Base-by-base conservation (phyloP, 2,888 invertebrate species). In the Trachelus tabidus region DNA sequence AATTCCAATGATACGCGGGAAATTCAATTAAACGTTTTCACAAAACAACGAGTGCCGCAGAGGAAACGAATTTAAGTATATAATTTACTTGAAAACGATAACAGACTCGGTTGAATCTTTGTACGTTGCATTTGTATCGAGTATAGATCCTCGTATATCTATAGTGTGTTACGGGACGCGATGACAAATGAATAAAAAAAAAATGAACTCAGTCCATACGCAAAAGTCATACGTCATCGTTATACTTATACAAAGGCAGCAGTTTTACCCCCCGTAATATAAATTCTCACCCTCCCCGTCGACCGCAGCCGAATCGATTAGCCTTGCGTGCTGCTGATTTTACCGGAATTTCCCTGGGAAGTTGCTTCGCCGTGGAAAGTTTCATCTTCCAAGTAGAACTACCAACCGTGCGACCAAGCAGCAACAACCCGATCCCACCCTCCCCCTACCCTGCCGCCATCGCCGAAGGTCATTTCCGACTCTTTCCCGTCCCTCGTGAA, bases 1-100 rank as follows among this genome's bases (percentile, higher is more conserved):
- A 90, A 90, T 90, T 89, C 89, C 88, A 90, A 90, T 89, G 88
- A 88, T 85, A 88, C 87, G 83, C 86, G 85, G 83, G 83, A 87
- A 86, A 89, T 89, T 88, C 87, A 88, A 89, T 89, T 89, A 88
- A 88, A 81, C 82, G 56, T 56, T 56, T 9, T 56, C 2, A 9
- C 15, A 56, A 56, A 56, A 56, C 23, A 56, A 56, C 56, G 9
- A 56, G 23, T 56, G 23, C 56, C 56, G 23, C 9, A 23, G 23
- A 23, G 56, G 23, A 56, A 56, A 56, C 56, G 56, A 56, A 56
- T 56, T 56, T 23, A 9, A 23, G 9, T 56, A 56, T 56, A 56
- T 23, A 56, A 23, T 23, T 56, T 56, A 56, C 56, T 56, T 56
- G 56, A 56, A 56, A 56, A 23, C 56, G 23, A 23, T 2, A 40